Percentiles rank a stretch among this genome's conserved stretches.
phyloP scores from a whole-genome alignment of 1,140 invertebrate genomes.

The Tribolium madens region DNA sequence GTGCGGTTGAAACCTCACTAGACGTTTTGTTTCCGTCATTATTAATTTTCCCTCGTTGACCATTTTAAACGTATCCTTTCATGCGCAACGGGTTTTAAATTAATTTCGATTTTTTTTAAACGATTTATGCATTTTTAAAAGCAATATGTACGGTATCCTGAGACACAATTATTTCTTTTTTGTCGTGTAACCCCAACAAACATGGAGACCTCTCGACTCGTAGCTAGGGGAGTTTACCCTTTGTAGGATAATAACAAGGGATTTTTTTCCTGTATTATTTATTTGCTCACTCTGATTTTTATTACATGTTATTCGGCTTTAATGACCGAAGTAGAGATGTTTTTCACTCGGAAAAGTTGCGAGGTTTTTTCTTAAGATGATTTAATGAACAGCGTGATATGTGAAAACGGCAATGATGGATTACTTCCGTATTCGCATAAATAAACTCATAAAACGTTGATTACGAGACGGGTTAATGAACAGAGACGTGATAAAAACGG shows the following conservation, averaged over 20 bases:
- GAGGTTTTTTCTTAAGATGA: neutral
- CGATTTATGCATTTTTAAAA: neutral
- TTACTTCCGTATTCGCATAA: neutral
- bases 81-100: neutral
- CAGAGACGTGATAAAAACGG: neutral
- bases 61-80: constrained; percentile 34
- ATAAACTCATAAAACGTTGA: neutral
- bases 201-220: constrained; percentile 2
- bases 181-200: neutral
- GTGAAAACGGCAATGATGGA: neutral
- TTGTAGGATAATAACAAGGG: neutral
- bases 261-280: constrained; percentile 3
- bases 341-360: neutral
- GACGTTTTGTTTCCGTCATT: constrained; percentile 36
- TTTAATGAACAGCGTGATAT: neutral
- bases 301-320: constrained; percentile 8
- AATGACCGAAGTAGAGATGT: neutral
- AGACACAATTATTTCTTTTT: neutral
- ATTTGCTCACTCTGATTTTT: constrained; percentile 20
- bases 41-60: constrained; percentile 34
- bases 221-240: constrained; percentile 2
- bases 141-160: neutral
- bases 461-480: neutral
- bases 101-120: too few species aligned
- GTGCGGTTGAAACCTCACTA: constrained; percentile 23